phyloP scores from a whole-genome alignment of 2,888 invertebrate species.

The Caenorhabditis wallacei region DNA sequence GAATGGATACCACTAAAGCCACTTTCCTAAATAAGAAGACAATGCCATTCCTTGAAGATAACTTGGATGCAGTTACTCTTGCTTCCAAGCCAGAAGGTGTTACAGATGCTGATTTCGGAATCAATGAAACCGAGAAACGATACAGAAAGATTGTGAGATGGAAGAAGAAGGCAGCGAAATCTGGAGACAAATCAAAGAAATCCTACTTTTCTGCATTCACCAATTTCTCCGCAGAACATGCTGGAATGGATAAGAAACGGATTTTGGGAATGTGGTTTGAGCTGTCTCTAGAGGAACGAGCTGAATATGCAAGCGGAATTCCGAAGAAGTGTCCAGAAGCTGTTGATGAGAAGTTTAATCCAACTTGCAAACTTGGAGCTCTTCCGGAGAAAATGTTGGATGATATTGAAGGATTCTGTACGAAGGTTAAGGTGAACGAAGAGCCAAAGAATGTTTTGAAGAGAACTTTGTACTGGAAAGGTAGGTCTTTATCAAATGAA shows the following conservation, averaged over 20 bases:
- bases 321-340: constrained; percentile 69
- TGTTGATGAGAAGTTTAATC: constrained; percentile 86
- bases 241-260: constrained; percentile 53
- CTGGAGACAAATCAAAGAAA: constrained; percentile 44
- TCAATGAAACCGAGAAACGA: constrained; percentile 85
- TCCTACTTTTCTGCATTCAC: constrained; percentile 71
- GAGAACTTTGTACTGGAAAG: constrained; percentile 82
- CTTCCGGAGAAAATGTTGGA: constrained; percentile 90
- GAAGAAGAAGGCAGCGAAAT: constrained; percentile 64
- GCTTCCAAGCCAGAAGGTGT: constrained; percentile 80
- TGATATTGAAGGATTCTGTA: constrained; percentile 84
- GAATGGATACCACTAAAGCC: constrained; percentile 90
- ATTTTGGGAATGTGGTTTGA: constrained; percentile 75
- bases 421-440: constrained; percentile 43
- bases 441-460: constrained; percentile 67
- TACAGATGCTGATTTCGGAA: constrained; percentile 83
- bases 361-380: constrained; percentile 90
- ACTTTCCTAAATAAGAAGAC: constrained; percentile 90
- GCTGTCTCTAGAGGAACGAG: constrained; percentile 68
- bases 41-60: constrained; percentile 90
- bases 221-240: constrained; percentile 68
- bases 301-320: constrained; percentile 50
- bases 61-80: constrained; percentile 84
- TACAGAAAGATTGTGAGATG: constrained; percentile 85
- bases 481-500: constrained; percentile 35